Evolutionary conservation across 2,888 invertebrate species (phyloP), one percentile per base, ranked within the genome.

Genomic region (Amiota minor): DNA sequence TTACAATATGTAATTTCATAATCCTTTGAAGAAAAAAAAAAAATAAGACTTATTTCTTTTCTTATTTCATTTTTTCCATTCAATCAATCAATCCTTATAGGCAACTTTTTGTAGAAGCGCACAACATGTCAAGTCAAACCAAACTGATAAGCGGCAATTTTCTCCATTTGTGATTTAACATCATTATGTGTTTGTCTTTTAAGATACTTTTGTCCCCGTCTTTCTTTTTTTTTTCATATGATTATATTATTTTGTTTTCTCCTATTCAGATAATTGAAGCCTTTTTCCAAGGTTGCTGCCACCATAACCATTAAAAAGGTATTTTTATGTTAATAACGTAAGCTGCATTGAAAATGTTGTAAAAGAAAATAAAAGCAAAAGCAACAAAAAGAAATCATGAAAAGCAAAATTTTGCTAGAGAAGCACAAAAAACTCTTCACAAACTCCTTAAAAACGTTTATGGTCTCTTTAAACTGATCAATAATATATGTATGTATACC

Each of bases 221-320:
- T 23, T 35, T 23, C 23, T 18, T 11, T 65, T n/a, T 9, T 18
- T 14, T 23, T 23, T 18, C 23, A n/a, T 20, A 50, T 61, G 71
- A 59, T 75, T 76, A 70, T 35, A 8, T 35, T 35, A 0, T 35
- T 35, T 35, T 35, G 35, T 6, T 35, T 35, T 35, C 35, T 35
- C 6, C 6, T 35, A 6, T 35, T 35, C 73, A 74, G 72, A 71
- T 72, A 75, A 71, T 70, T 16, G 72, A 79, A 78, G 77, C 74
- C 75, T 73, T 77, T 74, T 55, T 1, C 6, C 2, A 8, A 35
- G 35, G 35, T 35, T 55, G 67, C 72, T 68, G 72, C 46, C 59
- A 56, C 59, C 61, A 53, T 55, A 47, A 46, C 65, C 83, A 84
- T 81, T 84, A 86, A 83, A 83, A 78, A 77, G 76, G 78, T 78